Base-by-base conservation (phyloP, 2,113 vertebrate genomes). In the Corythaeola cristata region DNA sequence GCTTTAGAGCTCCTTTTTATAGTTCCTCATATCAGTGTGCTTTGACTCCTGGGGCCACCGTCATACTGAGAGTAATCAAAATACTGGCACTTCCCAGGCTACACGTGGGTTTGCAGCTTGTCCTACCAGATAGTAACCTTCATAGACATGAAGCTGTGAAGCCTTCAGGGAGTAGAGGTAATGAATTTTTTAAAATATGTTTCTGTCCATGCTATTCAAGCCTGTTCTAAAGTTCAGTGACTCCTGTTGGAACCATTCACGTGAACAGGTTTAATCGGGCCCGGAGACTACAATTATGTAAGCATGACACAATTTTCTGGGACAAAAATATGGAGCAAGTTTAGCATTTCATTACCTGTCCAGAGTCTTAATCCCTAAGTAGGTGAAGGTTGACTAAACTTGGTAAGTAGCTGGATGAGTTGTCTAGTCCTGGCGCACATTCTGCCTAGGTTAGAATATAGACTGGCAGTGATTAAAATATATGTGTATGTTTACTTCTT, bases 1-100 rank as follows among this genome's bases (percentile, higher is more conserved):
- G 72, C 88, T 84, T 87, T 74, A 56, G 56, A 78, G 83, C 44
- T 95, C 83, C 93, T 91, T 94, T 93, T 96, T 94, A 90, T 90
- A 96, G 90, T 66, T 78, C 68, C 68, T 80, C 37, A 6, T 78
- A 94, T 90, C 88, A 92, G 72, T 75, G 76, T 76, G 88, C 89
- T 94, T 94, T 86, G 88, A 73, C 59, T 96, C 95, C 87, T 3
- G 12, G 60, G 84, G 91, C 82, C 83, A 88, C 77, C 77, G 59
- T 88, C 95, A 97, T 68, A 90, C 81, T 3, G 7, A 89, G 71
- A 79, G 59, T 84, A 94, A 93, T 90, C 88, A 93, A 94, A 91
- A 89, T 44, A 77, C 53, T 87, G 79, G 35, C 60, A 12, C 35
- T 73, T 79, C 58, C 69, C 81, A 80, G 55, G 64, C 82, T 21